Base-by-base conservation (phyloP, 2,113 vertebrate species). In the Raja brachyura region DNA sequence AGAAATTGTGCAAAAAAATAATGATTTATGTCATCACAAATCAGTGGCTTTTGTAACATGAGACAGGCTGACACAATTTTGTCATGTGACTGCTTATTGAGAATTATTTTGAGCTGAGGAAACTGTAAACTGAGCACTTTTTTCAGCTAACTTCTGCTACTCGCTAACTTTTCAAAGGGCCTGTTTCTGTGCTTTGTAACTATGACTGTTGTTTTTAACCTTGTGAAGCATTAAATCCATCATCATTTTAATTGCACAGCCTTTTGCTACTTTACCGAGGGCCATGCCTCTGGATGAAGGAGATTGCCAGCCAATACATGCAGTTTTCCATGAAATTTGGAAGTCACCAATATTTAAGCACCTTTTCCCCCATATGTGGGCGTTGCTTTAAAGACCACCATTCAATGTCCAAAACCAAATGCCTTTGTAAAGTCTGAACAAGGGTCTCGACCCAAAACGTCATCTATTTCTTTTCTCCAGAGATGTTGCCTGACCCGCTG, bases 21-120 rank as follows among this genome's bases (percentile, higher is more conserved):
- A 92, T 92, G 90, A 92, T 92, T 92, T 54, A 92, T 92, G 90
- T 92, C 90, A 92, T 28, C 90, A 11, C 66, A 92, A 66, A 92
- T 92, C 90, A 92, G 33, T 92, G 90, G 31, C 31, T 74, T 92
- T 92, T 92, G 90, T 92, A 92, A 92, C 33, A 22, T 73, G 66
- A 92, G 90, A 73, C 90, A 92, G 68, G 66, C 90, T 92, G 73
- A 92, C 66, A 92, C 70, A 39, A 73, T 70, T 25, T 92, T 92
- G 70, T 48, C 68, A 54, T 54, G 90, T 92, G 90, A 92, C 39
- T 92, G 66, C 39, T 92, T 92, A 39, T 73, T 73, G 86, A 92
- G 88, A 92, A 92, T 92, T 73, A 33, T 92, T 73, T 70, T 48
- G 90, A 92, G 68, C 18, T 63, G 14, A 73, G 33, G 39, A 73